Percentiles rank a stretch among this genome's conserved stretches.
Conservation (phyloP, 1,140 invertebrate genomes). For the Drosophila bipectinata region DNA sequence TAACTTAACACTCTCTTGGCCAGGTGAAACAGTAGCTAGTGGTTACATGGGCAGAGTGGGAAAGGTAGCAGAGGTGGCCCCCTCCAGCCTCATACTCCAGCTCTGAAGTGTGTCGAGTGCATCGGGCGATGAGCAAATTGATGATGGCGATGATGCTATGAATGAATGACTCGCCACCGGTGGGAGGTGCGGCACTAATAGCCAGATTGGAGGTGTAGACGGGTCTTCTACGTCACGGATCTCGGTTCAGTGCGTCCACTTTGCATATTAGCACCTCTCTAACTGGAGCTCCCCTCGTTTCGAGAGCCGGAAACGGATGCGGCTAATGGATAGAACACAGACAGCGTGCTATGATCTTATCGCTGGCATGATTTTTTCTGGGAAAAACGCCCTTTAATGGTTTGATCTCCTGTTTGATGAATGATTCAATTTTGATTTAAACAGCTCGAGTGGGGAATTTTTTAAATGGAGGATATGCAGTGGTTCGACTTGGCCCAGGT, state of each 20-base stretch:
- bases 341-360: constrained; percentile 60
- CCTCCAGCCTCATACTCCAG: neutral
- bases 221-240: constrained; percentile 52
- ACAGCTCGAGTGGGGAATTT: constrained; percentile 28
- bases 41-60: constrained; percentile 5
- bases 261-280: constrained; percentile 70
- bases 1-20: constrained; percentile 16
- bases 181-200: neutral
- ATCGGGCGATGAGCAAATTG: constrained; percentile 66
- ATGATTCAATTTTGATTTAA: constrained; percentile 37
- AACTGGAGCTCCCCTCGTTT: constrained; percentile 47
- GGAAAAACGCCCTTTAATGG: constrained; percentile 60
- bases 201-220: constrained; percentile 37
- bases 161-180: constrained; percentile 32
- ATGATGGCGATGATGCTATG: constrained; percentile 39
- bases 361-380: constrained; percentile 69
- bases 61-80: neutral
- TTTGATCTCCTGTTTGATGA: constrained; percentile 51
- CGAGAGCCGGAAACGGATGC: constrained; percentile 67
- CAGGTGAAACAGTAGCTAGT: constrained; percentile 17
- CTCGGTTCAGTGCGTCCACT: constrained; percentile 46
- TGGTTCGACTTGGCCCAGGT: neutral
- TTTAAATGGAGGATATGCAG: constrained; percentile 22
- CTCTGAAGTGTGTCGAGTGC: constrained; percentile 52
- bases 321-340: constrained; percentile 22